Evolutionary conservation across 2,888 invertebrate genomes (phyloP), one percentile per base, ranked within the genome.

Genomic region (Apoderus coryli): DNA sequence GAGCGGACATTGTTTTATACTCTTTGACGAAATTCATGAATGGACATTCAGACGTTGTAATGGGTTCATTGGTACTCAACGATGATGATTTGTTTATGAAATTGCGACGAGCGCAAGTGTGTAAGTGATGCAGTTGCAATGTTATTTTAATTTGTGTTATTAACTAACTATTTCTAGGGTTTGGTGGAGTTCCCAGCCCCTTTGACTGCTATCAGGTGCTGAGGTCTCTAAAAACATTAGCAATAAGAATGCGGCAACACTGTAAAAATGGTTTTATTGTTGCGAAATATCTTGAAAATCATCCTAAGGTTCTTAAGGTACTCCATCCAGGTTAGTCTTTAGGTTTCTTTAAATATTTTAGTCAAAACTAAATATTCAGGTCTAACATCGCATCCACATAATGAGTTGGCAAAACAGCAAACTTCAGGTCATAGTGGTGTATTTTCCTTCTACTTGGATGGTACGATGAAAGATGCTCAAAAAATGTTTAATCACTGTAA

Each of bases 151-250:
- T n/a, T n/a, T n/a, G n/a, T n/a, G n/a, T n/a, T n/a, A n/a, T n/a
- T n/a, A n/a, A n/a, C n/a, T n/a, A n/a, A n/a, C 10, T 13, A 25
- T 32, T 42, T 58, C 56, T 29, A 54, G 82, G 82, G 4, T 65
- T 77, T 60, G 93, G 93, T 31, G 71, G 80, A 16, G 76, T 92
- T 7, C 90, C 95, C 2, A 86, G 92, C 0, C 89, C 93, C 1
- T 86, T 90, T 50, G 95, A 96, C 56, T 92, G 92, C 54, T 85
- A 75, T 53, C 64, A 89, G 49, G 86, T 89, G 0, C 84, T 85
- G 52, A 69, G 86, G 36, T 85, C 90, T 47, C 59, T 93, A 35
- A 92, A 90, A 59, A 93, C 92, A 0, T 63, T 93, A 14, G 76
- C 80, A 4, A 46, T 93, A 12, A 65, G 93, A 30, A 92, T 93